Evolutionary conservation across 2,797 vertebrate species (phyloP).

Genomic region (Zenarchopterus dispar): DNA sequence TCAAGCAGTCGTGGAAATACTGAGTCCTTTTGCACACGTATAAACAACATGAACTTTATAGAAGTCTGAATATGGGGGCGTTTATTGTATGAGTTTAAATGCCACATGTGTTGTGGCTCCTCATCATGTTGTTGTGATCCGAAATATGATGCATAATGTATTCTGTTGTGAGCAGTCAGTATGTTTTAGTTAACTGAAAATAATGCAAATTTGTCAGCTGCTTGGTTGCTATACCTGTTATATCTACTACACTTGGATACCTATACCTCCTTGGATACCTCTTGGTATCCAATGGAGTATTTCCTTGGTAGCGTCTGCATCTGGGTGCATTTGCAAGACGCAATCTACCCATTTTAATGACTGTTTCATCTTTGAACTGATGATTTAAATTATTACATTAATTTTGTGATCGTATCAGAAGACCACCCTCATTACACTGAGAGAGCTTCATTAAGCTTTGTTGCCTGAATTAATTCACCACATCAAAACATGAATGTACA

Average conservation of each 20-base stretch:
- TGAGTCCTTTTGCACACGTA: not conserved
- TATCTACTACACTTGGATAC: too few species aligned
- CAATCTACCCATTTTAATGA: not conserved
- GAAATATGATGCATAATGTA: not conserved
- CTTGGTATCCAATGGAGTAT: slow-evolving; percentile 2
- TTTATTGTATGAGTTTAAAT: slow-evolving; percentile 2
- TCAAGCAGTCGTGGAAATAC: not conserved
- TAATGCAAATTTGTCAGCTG: slow-evolving; percentile 2
- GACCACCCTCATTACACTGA: not conserved
- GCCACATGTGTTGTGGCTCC: not conserved
- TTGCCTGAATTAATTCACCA: not conserved
- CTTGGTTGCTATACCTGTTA: slow-evolving; percentile 1
- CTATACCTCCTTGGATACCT: too few species aligned
- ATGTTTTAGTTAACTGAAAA: slow-evolving; percentile 10
- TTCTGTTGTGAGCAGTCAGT: slow-evolving; percentile 10
- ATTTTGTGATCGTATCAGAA: slow-evolving; percentile 18
- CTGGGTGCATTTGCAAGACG: not conserved
- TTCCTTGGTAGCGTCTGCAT: not conserved
- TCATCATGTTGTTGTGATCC: slow-evolving; percentile 1
- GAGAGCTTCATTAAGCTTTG: too few species aligned
- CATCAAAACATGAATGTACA: not conserved
- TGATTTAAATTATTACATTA: slow-evolving; percentile 11
- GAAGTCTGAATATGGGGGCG: not conserved
- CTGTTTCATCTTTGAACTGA: slow-evolving; percentile 8
- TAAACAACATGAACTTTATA: too few species aligned